Evolutionary conservation across 1,140 invertebrate genomes (phyloP), one percentile per base, ranked within the genome.

Genomic region (Agraylea sexmaculata): DNA sequence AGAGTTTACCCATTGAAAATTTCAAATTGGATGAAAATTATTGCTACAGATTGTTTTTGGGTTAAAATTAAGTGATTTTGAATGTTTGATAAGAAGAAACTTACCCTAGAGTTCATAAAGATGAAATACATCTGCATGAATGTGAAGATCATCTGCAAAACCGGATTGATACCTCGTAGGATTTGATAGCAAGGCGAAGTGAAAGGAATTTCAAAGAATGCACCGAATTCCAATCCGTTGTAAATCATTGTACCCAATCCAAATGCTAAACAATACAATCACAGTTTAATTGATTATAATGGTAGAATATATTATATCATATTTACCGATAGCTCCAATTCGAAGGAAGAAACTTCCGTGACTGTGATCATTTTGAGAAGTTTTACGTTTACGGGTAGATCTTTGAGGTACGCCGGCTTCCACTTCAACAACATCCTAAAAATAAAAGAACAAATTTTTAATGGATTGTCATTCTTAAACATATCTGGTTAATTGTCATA

Each of bases 91-190:
- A n/a, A n/a, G n/a, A n/a, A n/a, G n/a, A n/a, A n/a, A 71, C 78
- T 78, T 76, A 96, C 91, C 71, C 92, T 76, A 35, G 91, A 93
- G 67, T 97, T 96, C 78, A 94, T 92, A 68, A 97, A 97, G 56
- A 97, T 92, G 58, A 96, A 97, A 56, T 96, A 96, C 87, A 96
- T 94, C 66, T 97, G 93, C 76, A 90, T 90, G 56, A 97, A 96
- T 10, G 91, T 94, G 68, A 96, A 97, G 21, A 93, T 78, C 75
- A 95, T 89, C 55, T 96, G 90, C 6, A 96, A 71, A 45, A 94
- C 68, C 19, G 89, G 88, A 64, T 92, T 90, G n/a, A 95, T 74
- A 16, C 85, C 86, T 47, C 82, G 75, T 30, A 92, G 67, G 37
- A 92, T 86, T 53, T 88, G 80, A 66, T 90, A 89, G 55, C 86